phyloP scores from a whole-genome alignment of 1,140 invertebrate genomes.

The Trinorchestia longiramus region DNA sequence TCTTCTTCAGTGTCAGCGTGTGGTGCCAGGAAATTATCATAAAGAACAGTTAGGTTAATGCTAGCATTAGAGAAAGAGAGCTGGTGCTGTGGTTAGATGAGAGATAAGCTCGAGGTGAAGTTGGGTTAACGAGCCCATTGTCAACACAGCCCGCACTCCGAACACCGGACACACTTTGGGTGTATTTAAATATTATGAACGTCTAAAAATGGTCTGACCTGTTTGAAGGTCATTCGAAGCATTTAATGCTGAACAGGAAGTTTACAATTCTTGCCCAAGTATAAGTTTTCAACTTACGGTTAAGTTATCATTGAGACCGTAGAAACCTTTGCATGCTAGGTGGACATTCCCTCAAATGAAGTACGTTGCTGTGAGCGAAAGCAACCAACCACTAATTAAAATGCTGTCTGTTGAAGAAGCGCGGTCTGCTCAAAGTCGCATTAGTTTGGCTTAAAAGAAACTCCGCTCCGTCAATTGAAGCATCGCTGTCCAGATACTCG shows the following conservation, averaged over 20 bases:
- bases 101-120: constrained; percentile 11
- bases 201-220: not conserved
- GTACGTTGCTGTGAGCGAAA: not conserved
- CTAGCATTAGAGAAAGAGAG: not conserved
- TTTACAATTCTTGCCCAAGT: not conserved
- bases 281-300: not conserved
- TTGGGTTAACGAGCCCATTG: constrained; percentile 22
- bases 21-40: not conserved
- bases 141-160: not conserved
- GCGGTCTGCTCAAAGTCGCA: not conserved
- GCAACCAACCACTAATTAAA: not conserved
- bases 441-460: constrained; percentile 36
- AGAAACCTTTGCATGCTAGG: not conserved
- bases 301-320: not conserved
- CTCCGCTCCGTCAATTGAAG: constrained; percentile 2
- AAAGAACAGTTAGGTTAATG: not conserved
- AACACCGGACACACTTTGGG: not conserved
- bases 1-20: not conserved
- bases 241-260: not conserved
- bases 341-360: not conserved
- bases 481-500: constrained; percentile 3
- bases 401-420: not conserved
- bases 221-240: not conserved
- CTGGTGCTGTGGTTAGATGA: not conserved
- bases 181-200: not conserved